Percentiles rank a stretch among this genome's conserved stretches.
Evolutionary conservation across 2,888 invertebrate species (phyloP).

Genomic region (Cylindroiulus punctatus): DNA sequence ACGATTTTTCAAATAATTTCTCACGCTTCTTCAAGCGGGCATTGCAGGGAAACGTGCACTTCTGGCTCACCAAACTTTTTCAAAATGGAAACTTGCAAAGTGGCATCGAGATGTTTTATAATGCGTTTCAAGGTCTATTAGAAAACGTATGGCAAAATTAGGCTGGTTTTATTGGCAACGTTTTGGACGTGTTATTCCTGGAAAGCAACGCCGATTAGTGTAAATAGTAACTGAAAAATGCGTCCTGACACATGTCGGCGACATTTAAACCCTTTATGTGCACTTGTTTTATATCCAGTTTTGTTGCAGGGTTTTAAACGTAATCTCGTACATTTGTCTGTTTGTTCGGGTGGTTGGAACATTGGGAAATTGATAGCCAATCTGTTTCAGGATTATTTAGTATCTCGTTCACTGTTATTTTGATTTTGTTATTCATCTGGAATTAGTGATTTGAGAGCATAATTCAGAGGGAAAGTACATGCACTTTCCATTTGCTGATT

Average conservation of each 20-base stretch:
- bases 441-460: too few relatives aligned
- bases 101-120: neutral
- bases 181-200: neutral
- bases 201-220: neutral
- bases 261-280: neutral
- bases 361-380: too few relatives aligned
- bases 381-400: too few relatives aligned
- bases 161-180: neutral
- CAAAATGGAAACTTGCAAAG: too few relatives aligned
- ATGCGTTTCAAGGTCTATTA: neutral
- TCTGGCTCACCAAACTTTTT: too few relatives aligned
- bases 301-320: neutral
- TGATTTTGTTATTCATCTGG: too few relatives aligned
- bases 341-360: too few relatives aligned
- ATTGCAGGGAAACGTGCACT: neutral
- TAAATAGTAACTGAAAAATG: neutral
- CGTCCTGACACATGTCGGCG: neutral
- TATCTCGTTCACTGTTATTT: too few relatives aligned
- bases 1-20: conserved; percentile 15
- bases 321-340: too few relatives aligned
- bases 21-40: neutral
- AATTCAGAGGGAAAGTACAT: neutral
- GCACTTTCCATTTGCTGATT: neutral
- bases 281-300: neutral
- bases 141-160: neutral